Evolutionary conservation across 2,888 invertebrate genomes (phyloP).

Genomic region (Drosophila infuscata): DNA sequence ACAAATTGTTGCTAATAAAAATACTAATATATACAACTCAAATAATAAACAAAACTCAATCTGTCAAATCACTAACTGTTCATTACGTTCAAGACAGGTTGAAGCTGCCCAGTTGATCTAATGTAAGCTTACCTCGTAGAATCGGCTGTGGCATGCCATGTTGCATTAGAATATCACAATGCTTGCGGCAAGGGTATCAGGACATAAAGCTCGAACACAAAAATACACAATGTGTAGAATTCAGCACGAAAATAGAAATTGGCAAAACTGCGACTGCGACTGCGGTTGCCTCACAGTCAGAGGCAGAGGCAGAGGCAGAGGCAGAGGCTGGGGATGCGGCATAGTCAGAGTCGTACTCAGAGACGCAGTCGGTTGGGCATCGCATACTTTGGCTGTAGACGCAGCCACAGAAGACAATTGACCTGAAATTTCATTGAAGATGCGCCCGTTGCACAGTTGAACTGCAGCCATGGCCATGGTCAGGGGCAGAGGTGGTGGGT

Average conservation of each 20-base stretch:
- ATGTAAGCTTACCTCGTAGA: background rate
- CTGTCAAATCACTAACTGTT: background rate
- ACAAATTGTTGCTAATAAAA: background rate
- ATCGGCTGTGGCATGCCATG: background rate
- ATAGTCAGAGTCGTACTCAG: background rate
- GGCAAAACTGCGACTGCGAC: slow-evolving; percentile 48
- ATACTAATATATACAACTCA: background rate
- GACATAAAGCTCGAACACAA: slow-evolving; percentile 19
- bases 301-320: background rate
- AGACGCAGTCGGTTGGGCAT: background rate
- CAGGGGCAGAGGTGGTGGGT: slow-evolving; percentile 7
- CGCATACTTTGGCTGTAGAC: slow-evolving; percentile 17
- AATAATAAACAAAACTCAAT: background rate
- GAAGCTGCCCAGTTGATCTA: background rate
- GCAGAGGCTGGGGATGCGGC: background rate
- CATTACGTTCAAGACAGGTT: background rate
- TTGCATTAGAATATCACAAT: background rate
- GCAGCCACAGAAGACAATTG: slow-evolving; percentile 76
- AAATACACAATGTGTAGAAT: slow-evolving; percentile 31
- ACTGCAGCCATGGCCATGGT: slow-evolving; percentile 42
- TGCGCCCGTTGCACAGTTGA: slow-evolving; percentile 57
- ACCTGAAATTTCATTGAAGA: slow-evolving; percentile 80
- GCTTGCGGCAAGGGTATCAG: slow-evolving; percentile 5
- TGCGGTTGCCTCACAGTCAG: slow-evolving; percentile 17
- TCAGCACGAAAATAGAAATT: slow-evolving; percentile 70